phyloP scores from a whole-genome alignment of 2,797 vertebrate species.

The Sphaeramia orbicularis region DNA sequence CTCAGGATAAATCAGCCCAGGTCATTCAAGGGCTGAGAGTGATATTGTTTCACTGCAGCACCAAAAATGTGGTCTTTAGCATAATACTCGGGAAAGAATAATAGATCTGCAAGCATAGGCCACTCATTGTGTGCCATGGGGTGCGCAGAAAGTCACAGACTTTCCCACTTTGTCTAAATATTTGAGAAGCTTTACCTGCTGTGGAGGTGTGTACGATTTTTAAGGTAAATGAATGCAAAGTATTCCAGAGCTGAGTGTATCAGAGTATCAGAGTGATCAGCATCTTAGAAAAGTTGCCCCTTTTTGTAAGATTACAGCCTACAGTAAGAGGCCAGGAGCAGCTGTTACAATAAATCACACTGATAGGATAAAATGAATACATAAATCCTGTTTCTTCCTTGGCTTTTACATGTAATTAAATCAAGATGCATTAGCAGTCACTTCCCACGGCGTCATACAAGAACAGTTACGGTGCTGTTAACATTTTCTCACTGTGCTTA shows the following conservation, averaged over 20 bases:
- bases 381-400: slow-evolving; percentile 18
- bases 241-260: slow-evolving; percentile 28
- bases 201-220: background rate
- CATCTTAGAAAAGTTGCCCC: slow-evolving; percentile 29
- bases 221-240: slow-evolving; percentile 9
- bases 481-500: slow-evolving; percentile 30
- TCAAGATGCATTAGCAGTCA: slow-evolving; percentile 34
- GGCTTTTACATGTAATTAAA: slow-evolving; percentile 20
- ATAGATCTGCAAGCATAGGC: background rate
- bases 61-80: slow-evolving; percentile 14
- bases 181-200: background rate
- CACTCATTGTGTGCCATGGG: background rate
- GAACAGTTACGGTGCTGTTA: slow-evolving; percentile 51
- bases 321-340: slow-evolving; percentile 23
- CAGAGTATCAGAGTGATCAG: background rate
- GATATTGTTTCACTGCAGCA: slow-evolving; percentile 56
- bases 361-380: background rate
- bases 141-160: slow-evolving; percentile 14
- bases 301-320: slow-evolving; percentile 30
- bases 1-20: slow-evolving; percentile 73
- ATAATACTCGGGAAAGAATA: background rate
- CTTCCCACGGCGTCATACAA: slow-evolving; percentile 26
- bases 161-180: slow-evolving; percentile 4
- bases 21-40: slow-evolving; percentile 63
- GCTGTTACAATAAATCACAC: slow-evolving; percentile 24